Percentiles rank a stretch among this genome's conserved stretches.
These are phyloP conservation scores for Falco novaeseelandiae DNA, from an alignment of 2,797 vertebrate genomes.

Conservation along the genomic window DNA sequence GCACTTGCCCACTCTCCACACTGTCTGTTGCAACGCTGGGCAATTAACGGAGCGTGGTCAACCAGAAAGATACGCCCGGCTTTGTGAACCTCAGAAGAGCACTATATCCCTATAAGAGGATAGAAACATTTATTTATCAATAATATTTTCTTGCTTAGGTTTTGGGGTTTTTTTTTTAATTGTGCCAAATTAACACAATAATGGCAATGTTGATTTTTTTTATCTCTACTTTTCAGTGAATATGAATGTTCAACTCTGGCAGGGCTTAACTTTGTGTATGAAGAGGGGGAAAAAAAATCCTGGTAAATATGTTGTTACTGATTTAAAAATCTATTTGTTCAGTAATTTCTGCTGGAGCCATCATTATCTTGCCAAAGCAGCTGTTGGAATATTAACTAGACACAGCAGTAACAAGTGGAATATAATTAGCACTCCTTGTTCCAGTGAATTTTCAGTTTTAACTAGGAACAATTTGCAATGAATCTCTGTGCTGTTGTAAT, in stretches of 20 bases:
- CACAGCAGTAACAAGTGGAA: conserved; percentile 72
- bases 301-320: conserved; percentile 71
- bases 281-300: conserved; percentile 17
- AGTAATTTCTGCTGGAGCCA: conserved; percentile 63
- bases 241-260: conserved; percentile 41
- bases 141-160: background rate
- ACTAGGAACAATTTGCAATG: conserved; percentile 74
- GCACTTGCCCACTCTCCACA: rapidly evolving
- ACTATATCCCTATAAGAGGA: background rate
- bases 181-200: conserved; percentile 54
- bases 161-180: background rate
- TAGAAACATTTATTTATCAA: background rate
- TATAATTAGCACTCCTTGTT: conserved; percentile 74
- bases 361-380: conserved; percentile 76
- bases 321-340: conserved; percentile 76
- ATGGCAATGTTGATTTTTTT: conserved; percentile 22
- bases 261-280: conserved; percentile 56
- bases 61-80: background rate
- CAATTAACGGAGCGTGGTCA: background rate
- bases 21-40: background rate
- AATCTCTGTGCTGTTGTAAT: conserved; percentile 71
- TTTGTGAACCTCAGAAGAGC: background rate
- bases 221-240: conserved; percentile 49
- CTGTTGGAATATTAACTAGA: conserved; percentile 76
- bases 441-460: conserved; percentile 72